Base-by-base conservation (phyloP, 1,140 invertebrate genomes). In the Drosophila tristis region DNA sequence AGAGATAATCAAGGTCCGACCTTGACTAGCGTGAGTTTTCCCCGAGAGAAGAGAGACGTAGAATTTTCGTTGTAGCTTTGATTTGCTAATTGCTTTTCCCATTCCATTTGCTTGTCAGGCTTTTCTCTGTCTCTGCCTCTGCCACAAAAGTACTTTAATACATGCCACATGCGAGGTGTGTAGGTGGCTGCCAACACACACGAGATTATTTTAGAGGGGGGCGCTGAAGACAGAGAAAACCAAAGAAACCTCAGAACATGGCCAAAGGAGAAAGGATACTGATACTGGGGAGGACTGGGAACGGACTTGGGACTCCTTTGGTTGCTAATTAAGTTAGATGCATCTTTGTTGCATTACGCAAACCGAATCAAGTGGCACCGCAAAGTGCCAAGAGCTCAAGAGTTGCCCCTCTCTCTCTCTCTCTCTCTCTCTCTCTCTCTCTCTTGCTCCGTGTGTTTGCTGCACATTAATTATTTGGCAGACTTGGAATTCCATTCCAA, bases 281-380 rank as follows among this genome's bases (percentile, higher is more conserved):
- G 11, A 11, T 39, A 39, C 35, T 13, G 8, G 8, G 31, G 31
- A 5, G 31, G 31, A 11, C 31, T 11, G 31, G 31, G 11, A 0
- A 4, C 11, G 4, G 8, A 8, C 11, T 13, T 11, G 11, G 48
- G 57, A 51, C 50, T 48, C 45, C 50, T 60, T 64, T 62, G 50
- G 55, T 50, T 78, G 60, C 76, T 79, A 78, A 78, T 78, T 78
- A 78, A 78, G 76, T 66, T 67, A 61, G 66, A 78, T 77, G 61
- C 75, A 72, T 70, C 65, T 70, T 70, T 58, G 67, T 70, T 70
- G 67, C 67, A 70, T 70, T 70, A 72, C 66, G 66, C 66, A 71
- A 47, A 72, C 26, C 59, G 54, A 70, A 62, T 77, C 66, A 78
- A 78, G 59, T 78, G 60, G 44, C 57, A 72, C 75, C 74, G 65